These are phyloP conservation scores for Echinometra lucunter DNA, from an alignment of 53 echinoderm and acorn worm genomes.

Conservation along the genomic window DNA sequence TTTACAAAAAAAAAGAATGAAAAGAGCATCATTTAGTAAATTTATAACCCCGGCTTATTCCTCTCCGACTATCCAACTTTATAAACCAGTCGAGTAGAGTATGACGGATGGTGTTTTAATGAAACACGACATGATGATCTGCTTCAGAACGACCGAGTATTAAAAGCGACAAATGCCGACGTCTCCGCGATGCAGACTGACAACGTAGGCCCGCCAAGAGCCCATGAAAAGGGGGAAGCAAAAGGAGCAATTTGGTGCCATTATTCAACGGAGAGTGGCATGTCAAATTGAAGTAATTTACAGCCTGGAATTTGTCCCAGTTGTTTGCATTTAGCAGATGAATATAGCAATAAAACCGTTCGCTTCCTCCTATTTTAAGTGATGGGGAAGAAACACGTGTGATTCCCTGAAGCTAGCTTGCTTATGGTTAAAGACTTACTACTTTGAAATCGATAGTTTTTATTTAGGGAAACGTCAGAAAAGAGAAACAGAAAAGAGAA, in stretches of 20 bases:
- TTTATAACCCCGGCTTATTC: slow-evolving; percentile 24
- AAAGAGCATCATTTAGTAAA: slow-evolving; percentile 37
- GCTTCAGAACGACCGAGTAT: neutral
- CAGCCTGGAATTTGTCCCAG: slow-evolving; percentile 39
- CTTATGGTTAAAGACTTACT: neutral
- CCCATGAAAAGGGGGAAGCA: slow-evolving; percentile 11
- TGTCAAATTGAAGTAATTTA: slow-evolving; percentile 36
- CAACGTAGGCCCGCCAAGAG: slow-evolving; percentile 34
- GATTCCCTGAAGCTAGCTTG: neutral
- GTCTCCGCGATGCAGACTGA: neutral
- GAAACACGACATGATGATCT: slow-evolving; percentile 27
- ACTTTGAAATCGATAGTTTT: neutral
- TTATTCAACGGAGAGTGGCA: slow-evolving; percentile 34
- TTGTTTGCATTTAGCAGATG: slow-evolving; percentile 51
- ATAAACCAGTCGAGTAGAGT: slow-evolving; percentile 35
- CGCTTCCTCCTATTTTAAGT: neutral
- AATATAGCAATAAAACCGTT: slow-evolving; percentile 41
- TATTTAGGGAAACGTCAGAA: neutral
- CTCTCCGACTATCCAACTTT: neutral
- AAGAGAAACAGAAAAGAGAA: too few relatives aligned
- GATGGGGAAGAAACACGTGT: neutral
- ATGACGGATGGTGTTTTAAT: slow-evolving; percentile 59
- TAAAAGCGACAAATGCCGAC: slow-evolving; percentile 36
- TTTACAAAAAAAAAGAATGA: neutral
- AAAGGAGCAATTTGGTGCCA: slow-evolving; percentile 33